phyloP scores from a whole-genome alignment of 2,113 vertebrate genomes.

The Pungitius pungitius region DNA sequence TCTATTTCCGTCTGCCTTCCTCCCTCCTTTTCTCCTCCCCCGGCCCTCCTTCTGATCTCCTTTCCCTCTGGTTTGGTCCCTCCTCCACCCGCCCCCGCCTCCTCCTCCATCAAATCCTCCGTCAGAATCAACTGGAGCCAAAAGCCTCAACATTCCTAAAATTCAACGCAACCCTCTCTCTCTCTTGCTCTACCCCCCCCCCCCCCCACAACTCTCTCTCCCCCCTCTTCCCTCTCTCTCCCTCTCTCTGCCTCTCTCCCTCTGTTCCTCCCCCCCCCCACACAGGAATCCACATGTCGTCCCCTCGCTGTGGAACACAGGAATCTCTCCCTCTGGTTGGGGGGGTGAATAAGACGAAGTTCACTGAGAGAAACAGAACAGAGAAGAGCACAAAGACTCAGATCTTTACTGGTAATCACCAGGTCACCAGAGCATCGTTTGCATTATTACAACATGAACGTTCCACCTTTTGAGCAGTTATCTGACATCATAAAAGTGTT shows the following conservation, averaged over 20 bases:
- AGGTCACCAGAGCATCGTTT: neutral
- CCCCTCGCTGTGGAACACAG: slow-evolving; percentile 45
- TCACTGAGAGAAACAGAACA: slow-evolving; percentile 41
- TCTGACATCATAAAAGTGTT: neutral
- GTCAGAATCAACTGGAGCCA: slow-evolving; percentile 58
- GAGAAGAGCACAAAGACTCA: neutral
- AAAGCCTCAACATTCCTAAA: slow-evolving; percentile 76
- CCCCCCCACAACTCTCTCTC: neutral
- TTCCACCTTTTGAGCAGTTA: neutral
- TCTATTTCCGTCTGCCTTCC: neutral
- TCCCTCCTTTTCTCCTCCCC: slow-evolving; percentile 1
- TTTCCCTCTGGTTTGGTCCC: slow-evolving; percentile 2
- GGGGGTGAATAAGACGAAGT: slow-evolving; percentile 59
- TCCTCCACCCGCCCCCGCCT: neutral
- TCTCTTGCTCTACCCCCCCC: neutral
- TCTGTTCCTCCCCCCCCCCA: slow-evolving; percentile 37
- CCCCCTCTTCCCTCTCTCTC: slow-evolving; percentile 24
- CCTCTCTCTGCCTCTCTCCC: neutral
- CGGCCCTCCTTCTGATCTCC: slow-evolving; percentile 3
- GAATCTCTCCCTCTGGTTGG: slow-evolving; percentile 34
- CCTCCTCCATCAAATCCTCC: slow-evolving; percentile 31
- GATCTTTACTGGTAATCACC: neutral
- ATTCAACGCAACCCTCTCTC: slow-evolving; percentile 70
- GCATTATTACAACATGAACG: neutral
- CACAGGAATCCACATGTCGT: slow-evolving; percentile 61